These are phyloP conservation scores for Turritopsis rubra DNA, from an alignment of 30 jellyfish, hydroid and myxozoan genomes.

Conservation along the genomic window DNA sequence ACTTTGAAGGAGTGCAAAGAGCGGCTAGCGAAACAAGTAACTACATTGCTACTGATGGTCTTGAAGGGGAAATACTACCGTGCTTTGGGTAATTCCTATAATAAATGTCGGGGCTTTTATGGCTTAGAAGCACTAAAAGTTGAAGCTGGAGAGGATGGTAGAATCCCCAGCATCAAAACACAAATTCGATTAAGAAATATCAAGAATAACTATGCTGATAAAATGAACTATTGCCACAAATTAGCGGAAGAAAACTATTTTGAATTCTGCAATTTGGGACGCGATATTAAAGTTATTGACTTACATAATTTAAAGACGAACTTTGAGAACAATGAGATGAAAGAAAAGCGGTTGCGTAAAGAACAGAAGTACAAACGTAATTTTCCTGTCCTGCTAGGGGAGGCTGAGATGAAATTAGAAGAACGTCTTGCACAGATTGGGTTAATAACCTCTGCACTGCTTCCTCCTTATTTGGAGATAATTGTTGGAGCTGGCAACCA, in stretches of 20 bases:
- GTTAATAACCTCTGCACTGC: not conserved
- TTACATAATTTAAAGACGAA: not conserved
- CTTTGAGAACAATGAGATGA: not conserved
- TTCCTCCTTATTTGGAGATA: conserved; percentile 2
- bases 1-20: not conserved
- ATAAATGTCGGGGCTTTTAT: not conserved
- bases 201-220: not conserved
- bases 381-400: not conserved
- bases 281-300: not conserved
- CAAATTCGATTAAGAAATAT: not conserved
- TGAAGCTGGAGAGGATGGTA: not conserved
- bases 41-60: not conserved
- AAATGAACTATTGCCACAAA: not conserved
- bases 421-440: not conserved
- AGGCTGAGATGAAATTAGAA: not conserved
- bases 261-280: not conserved
- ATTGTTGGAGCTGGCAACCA: conserved; percentile 7
- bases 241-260: not conserved
- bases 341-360: not conserved
- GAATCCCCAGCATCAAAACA: not conserved
- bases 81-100: not conserved
- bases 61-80: not conserved
- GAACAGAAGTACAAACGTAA: not conserved
- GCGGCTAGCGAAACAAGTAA: not conserved
- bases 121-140: not conserved